Conservation (phyloP, 2,888 invertebrate species). For the Xanthia togata region DNA sequence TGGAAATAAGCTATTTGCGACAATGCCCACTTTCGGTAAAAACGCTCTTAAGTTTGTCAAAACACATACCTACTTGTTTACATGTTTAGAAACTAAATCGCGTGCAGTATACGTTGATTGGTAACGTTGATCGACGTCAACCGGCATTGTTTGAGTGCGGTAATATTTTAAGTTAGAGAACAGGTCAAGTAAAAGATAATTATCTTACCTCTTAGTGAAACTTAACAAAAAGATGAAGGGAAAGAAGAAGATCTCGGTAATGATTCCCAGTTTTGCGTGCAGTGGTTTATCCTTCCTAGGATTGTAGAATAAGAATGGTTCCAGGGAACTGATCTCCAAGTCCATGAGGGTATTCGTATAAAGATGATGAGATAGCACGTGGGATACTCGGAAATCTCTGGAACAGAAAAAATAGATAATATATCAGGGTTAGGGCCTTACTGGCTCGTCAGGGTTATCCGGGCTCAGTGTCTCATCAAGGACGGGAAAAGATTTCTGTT, state of each 20-base stretch:
- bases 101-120: neutral
- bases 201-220: constrained; percentile 71
- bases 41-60: no score
- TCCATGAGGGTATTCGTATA: constrained; percentile 95
- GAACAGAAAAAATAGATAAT: constrained; percentile 63
- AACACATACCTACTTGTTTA: no score
- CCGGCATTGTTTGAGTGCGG: no score
- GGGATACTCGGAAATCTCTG: constrained; percentile 94
- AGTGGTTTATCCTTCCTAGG: constrained; percentile 90
- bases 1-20: no score
- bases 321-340: constrained; percentile 92
- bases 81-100: neutral
- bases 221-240: constrained; percentile 81
- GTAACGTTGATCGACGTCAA: neutral
- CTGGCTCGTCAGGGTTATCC: no score
- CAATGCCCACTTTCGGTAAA: no score
- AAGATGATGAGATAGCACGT: constrained; percentile 94
- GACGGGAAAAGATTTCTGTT: neutral
- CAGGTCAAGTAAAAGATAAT: neutral
- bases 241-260: constrained; percentile 84
- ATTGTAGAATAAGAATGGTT: constrained; percentile 92
- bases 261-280: constrained; percentile 87
- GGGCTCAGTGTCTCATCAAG: neutral
- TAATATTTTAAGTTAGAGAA: neutral
- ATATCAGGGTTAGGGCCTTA: neutral